Evolutionary conservation across 2,797 vertebrate species (phyloP).

Genomic region (Podarcis siculus): DNA sequence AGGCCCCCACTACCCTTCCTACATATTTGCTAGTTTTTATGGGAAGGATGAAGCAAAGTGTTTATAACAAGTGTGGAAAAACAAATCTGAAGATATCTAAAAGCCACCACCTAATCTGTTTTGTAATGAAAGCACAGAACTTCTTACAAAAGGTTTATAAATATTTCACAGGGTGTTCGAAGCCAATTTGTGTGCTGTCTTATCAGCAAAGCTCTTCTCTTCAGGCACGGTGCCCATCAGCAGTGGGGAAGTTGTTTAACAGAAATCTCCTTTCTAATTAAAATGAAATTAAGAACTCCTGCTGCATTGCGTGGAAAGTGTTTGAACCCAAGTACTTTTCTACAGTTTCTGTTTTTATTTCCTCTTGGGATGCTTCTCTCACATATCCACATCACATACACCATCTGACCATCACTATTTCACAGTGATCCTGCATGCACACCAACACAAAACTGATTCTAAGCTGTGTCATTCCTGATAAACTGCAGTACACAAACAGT

Average conservation of each 20-base stretch:
- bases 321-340: neutral
- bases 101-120: constrained; percentile 18
- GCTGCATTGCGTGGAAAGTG: constrained; percentile 24
- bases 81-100: neutral
- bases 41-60: constrained; percentile 12
- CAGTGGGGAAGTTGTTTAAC: constrained; percentile 41
- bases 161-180: constrained; percentile 39
- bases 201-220: constrained; percentile 8
- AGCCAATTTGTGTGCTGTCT: neutral
- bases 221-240: constrained; percentile 43
- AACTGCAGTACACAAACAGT: neutral
- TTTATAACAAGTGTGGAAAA: neutral
- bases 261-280: constrained; percentile 51
- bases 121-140: constrained; percentile 39
- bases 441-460: neutral
- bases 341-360: neutral
- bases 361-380: no score
- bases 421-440: neutral
- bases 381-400: neutral
- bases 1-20: constrained; percentile 5
- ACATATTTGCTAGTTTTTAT: neutral
- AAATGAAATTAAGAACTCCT: constrained; percentile 11
- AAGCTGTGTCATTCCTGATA: neutral
- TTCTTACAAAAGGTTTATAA: constrained; percentile 19
- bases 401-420: no score